Conservation (phyloP, 2,888 invertebrate species). For the Lordiphosa andalusiaca region DNA sequence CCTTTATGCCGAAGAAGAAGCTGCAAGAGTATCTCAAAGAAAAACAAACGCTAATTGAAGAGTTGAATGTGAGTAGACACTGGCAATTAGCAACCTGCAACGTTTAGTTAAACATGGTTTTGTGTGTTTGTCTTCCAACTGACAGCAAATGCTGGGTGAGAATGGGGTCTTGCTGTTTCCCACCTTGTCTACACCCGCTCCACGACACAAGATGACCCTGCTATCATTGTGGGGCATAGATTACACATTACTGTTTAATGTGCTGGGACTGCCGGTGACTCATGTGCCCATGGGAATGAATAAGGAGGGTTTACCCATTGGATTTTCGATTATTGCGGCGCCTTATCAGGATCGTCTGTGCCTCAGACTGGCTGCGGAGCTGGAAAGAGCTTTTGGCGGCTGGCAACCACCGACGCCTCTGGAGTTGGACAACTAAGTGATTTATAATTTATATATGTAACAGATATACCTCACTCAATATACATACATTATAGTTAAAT, state of each 20-base stretch:
- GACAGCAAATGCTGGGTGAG: conserved; percentile 82
- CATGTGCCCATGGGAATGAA: conserved; percentile 87
- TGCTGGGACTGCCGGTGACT: conserved; percentile 88
- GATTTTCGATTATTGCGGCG: conserved; percentile 88
- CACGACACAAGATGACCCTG: conserved; percentile 83
- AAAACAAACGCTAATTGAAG: conserved; percentile 34
- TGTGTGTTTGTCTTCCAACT: conserved; percentile 1
- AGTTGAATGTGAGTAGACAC: conserved; percentile 52
- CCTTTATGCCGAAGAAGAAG: conserved; percentile 55
- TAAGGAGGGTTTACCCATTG: conserved; percentile 85
- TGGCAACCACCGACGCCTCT: conserved; percentile 84
- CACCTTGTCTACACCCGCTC: conserved; percentile 84
- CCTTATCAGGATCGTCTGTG: conserved; percentile 89
- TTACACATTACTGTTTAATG: conserved; percentile 79
- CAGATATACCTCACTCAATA: neutral
- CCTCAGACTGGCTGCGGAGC: conserved; percentile 88
- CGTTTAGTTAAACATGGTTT: neutral
- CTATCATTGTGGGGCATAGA: conserved; percentile 68
- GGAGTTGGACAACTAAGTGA: conserved; percentile 9
- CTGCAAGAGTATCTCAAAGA: conserved; percentile 50
- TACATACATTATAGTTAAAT: no score
- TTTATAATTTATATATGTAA: no score
- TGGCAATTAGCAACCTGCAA: conserved; percentile 5
- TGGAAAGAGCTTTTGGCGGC: conserved; percentile 90
- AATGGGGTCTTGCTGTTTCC: conserved; percentile 89